Evolutionary conservation across 23 tunicate species (phyloP).

Genomic region (Trididemnum miniatum): DNA sequence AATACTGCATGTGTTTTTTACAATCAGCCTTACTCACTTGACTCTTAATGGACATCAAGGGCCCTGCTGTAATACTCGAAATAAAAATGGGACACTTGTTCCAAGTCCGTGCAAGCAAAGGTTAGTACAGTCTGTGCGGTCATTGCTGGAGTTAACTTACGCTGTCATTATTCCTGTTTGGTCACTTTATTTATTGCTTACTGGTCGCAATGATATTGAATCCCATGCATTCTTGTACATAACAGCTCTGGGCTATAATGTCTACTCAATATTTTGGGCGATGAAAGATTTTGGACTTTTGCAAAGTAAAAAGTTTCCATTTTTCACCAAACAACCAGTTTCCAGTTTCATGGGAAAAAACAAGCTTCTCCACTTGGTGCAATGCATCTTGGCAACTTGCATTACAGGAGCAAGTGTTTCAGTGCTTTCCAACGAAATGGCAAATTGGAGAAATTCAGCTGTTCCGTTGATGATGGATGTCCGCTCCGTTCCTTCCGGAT

Average conservation of each 20-base stretch:
- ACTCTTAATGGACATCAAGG: constrained; percentile 58
- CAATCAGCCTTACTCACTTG: constrained; percentile 47
- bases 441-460: constrained; percentile 68
- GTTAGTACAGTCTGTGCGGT: constrained; percentile 47
- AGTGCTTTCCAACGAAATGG: constrained; percentile 63
- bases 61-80: constrained; percentile 40
- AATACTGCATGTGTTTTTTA: constrained; percentile 44
- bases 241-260: constrained; percentile 52
- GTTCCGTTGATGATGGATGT: constrained; percentile 69
- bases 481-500: constrained; percentile 17
- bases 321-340: background rate
- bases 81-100: constrained; percentile 3
- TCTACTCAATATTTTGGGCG: constrained; percentile 63
- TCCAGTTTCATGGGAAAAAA: constrained; percentile 3
- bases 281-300: constrained; percentile 32
- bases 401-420: constrained; percentile 34
- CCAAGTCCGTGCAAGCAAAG: constrained; percentile 42
- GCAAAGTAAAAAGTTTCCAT: background rate
- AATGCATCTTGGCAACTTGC: constrained; percentile 31
- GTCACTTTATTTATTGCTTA: constrained; percentile 29
- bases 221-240: constrained; percentile 62
- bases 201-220: constrained; percentile 57
- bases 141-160: constrained; percentile 51
- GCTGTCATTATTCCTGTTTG: constrained; percentile 40
- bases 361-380: constrained; percentile 36